A percentile compares a stretch with the other conserved stretches of the same genome.
These are phyloP conservation scores for Porites divaricata DNA, from an alignment of 92 coral and sea anemone species.

Conservation along the genomic window DNA sequence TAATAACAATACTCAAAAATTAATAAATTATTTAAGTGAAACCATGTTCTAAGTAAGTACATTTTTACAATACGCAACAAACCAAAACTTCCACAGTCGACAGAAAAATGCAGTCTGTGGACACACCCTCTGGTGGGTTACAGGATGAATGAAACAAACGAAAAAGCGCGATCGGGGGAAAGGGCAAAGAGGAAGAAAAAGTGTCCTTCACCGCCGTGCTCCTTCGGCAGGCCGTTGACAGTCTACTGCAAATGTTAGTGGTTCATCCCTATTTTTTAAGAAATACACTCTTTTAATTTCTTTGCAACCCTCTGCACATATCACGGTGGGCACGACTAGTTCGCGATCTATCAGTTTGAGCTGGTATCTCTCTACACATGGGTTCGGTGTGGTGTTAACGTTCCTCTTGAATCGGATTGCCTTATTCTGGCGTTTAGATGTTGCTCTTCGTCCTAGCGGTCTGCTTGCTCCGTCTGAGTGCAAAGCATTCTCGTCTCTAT, in stretches of 20 bases:
- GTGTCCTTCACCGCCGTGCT: too few relatives aligned
- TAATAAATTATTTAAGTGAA: too few relatives aligned
- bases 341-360: neutral
- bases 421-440: neutral
- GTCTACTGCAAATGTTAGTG: neutral
- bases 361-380: neutral
- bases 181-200: too few relatives aligned
- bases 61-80: too few relatives aligned
- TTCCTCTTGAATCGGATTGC: neutral
- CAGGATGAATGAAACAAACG: too few relatives aligned
- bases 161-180: too few relatives aligned
- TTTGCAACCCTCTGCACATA: slow-evolving; percentile 15
- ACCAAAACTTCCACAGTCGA: too few relatives aligned
- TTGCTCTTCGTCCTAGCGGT: neutral
- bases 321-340: neutral
- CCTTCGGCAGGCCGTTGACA: neutral
- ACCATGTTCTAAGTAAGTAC: too few relatives aligned
- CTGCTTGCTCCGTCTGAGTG: neutral
- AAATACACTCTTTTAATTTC: neutral
- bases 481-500: neutral
- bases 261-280: slow-evolving; percentile 4
- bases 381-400: neutral
- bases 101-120: too few relatives aligned
- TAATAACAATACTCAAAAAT: too few relatives aligned
- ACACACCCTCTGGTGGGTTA: too few relatives aligned